A percentile compares a stretch with the other conserved stretches of the same genome.
phyloP scores from a whole-genome alignment of 2,113 vertebrate genomes.

The Hemibagrus wyckioides region DNA sequence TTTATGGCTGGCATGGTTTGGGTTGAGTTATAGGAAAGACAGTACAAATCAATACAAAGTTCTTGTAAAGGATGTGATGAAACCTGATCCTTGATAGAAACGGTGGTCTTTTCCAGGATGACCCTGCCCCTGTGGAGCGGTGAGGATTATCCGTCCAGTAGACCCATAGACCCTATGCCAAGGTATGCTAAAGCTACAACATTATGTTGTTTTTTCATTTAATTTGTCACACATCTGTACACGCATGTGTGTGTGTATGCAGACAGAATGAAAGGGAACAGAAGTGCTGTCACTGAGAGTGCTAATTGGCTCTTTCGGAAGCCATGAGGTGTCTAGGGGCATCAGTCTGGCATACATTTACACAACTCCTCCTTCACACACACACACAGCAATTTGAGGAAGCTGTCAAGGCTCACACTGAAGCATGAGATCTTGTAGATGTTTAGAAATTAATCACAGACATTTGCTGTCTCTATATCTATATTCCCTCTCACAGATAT shows the following conservation, averaged over 20 bases:
- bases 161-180: neutral
- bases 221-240: neutral
- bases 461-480: neutral
- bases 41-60: neutral
- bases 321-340: constrained; percentile 43
- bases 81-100: neutral
- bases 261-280: neutral
- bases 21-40: neutral
- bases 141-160: neutral
- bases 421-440: neutral
- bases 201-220: neutral
- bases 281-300: constrained; percentile 23
- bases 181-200: neutral
- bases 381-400: neutral
- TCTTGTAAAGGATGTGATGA: neutral
- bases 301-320: constrained; percentile 57
- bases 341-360: constrained; percentile 40
- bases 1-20: neutral
- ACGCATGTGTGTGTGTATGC: neutral
- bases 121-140: neutral
- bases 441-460: neutral
- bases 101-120: neutral
- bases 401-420: neutral
- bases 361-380: constrained; percentile 8
- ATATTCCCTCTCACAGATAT: neutral